Conservation (phyloP, 2,113 vertebrate species). For the Aix galericulata region DNA sequence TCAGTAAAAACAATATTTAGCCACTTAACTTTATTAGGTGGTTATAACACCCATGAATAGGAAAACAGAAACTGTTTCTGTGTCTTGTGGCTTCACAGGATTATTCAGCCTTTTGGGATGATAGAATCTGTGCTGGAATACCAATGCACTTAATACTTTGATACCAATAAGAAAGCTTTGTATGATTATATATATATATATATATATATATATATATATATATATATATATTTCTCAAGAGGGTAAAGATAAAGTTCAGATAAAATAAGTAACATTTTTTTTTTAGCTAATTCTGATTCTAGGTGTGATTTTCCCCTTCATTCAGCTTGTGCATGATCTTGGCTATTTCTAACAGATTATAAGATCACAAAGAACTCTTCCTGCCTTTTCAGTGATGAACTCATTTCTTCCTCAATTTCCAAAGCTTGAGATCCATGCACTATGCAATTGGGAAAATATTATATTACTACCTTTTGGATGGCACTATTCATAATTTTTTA, state of each 20-base stretch:
- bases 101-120: not conserved
- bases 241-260: not conserved
- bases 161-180: not conserved
- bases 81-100: not conserved
- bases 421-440: not conserved
- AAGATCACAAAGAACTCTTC: not conserved
- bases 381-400: not conserved
- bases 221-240: not conserved
- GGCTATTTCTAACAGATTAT: not conserved
- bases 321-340: not conserved
- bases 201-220: too few species aligned
- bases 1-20: not conserved
- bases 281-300: not conserved
- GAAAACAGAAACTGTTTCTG: slow-evolving; percentile 27
- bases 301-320: not conserved
- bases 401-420: not conserved
- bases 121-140: not conserved
- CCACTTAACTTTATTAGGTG: slow-evolving; percentile 24
- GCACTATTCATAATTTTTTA: not conserved
- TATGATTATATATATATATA: not conserved
- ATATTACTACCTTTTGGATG: not conserved
- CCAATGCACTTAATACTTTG: not conserved
- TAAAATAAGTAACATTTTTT: not conserved
- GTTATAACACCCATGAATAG: not conserved
- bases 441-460: not conserved